These are phyloP conservation scores for Peromyscus eremicus DNA, from an alignment of 2,797 vertebrate species.

Conservation along the genomic window DNA sequence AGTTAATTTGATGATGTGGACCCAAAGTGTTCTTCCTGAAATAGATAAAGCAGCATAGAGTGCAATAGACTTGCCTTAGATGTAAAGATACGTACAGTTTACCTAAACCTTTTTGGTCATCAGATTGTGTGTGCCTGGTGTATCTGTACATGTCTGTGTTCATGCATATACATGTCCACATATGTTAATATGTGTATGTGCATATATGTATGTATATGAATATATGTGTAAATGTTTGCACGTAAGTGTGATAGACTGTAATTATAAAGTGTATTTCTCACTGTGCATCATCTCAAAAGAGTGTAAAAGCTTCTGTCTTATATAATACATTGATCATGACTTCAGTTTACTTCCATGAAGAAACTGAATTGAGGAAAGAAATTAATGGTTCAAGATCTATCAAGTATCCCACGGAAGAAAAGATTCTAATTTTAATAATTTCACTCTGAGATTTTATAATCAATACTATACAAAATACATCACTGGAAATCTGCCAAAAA, in stretches of 20 bases:
- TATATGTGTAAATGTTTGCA: neutral
- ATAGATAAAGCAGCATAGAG: slow-evolving; percentile 10
- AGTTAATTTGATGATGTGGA: neutral
- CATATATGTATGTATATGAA: neutral
- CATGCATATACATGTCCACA: neutral
- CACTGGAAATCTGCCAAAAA: neutral
- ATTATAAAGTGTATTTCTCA: slow-evolving; percentile 5
- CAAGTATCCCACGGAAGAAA: neutral
- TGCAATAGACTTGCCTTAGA: neutral
- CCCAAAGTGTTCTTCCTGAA: slow-evolving; percentile 1
- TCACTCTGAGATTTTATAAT: neutral
- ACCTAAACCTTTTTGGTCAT: neutral
- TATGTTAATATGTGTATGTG: neutral
- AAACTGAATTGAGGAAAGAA: neutral
- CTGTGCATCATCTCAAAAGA: neutral
- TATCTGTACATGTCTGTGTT: neutral
- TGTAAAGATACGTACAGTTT: neutral
- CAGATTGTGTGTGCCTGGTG: neutral
- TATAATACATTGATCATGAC: neutral
- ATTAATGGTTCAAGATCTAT: neutral
- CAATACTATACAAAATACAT: neutral
- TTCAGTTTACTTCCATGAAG: neutral
- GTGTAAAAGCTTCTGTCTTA: neutral
- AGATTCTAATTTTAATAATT: neutral
- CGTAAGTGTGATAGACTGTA: neutral